Base-by-base conservation (phyloP, 92 coral and sea anemone genomes). In the Micromussa lordhowensis region DNA sequence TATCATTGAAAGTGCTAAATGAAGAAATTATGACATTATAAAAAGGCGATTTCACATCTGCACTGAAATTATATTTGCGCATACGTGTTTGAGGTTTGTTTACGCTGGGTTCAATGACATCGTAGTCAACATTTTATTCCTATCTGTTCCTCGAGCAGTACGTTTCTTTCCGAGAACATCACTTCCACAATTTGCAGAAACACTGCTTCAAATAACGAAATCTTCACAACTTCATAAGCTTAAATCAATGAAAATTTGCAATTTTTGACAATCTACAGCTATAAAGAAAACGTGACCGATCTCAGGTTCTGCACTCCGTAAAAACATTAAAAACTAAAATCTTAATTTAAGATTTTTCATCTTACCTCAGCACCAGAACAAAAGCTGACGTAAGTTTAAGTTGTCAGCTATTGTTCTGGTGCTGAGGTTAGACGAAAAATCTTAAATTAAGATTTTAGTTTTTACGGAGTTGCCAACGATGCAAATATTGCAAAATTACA, bases 401-500 rank as follows among this genome's bases (percentile, higher is more conserved):
- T n/a, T n/a, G n/a, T n/a, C n/a, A n/a, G n/a, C n/a, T n/a, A n/a
- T n/a, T n/a, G n/a, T n/a, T n/a, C n/a, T n/a, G n/a, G n/a, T n/a
- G n/a, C n/a, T n/a, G n/a, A n/a, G n/a, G n/a, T n/a, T n/a, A n/a
- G n/a, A n/a, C n/a, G n/a, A n/a, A n/a, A n/a, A n/a, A n/a, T n/a
- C n/a, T n/a, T n/a, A n/a, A n/a, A n/a, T n/a, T n/a, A n/a, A n/a
- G n/a, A n/a, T n/a, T n/a, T n/a, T n/a, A n/a, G n/a, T n/a, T n/a
- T n/a, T n/a, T n/a, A n/a, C n/a, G n/a, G n/a, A n/a, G n/a, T n/a
- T n/a, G n/a, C n/a, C n/a, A n/a, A n/a, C n/a, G n/a, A n/a, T n/a
- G n/a, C n/a, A n/a, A n/a, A 61, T 24, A 83, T 70, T 83, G 78
- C 86, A 70, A 83, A 83, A 83, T 51, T 82, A 79, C 30, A 83